phyloP scores from a whole-genome alignment of 2,113 vertebrate genomes.

The Malurus alboscapulatus region DNA sequence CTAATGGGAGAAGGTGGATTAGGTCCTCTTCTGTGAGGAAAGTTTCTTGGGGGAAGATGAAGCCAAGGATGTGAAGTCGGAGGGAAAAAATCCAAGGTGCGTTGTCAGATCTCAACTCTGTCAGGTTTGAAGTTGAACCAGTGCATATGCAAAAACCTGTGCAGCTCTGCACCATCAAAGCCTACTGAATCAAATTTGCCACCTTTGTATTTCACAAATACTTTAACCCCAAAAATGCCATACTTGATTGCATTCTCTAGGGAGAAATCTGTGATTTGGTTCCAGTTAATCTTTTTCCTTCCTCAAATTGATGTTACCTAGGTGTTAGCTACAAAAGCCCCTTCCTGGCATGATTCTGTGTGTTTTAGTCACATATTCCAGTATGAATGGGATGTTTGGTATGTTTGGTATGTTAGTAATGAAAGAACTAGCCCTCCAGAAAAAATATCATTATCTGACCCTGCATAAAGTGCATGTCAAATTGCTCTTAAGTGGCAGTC shows the following conservation, averaged over 20 bases:
- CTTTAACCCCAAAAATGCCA: not conserved
- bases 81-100: not conserved
- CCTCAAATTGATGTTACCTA: not conserved
- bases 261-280: not conserved
- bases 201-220: not conserved
- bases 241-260: not conserved
- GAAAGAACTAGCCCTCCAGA: constrained; percentile 7
- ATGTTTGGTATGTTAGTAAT: constrained; percentile 12
- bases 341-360: not conserved
- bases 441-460: constrained; percentile 1
- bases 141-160: not conserved
- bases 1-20: not conserved
- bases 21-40: not conserved
- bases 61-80: not conserved
- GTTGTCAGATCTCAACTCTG: not conserved
- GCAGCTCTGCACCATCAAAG: not conserved
- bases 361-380: not conserved
- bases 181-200: not conserved
- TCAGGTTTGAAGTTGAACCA: not conserved
- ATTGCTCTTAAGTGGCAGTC: constrained; percentile 15
- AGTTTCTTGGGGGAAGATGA: not conserved
- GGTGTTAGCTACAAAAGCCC: not conserved
- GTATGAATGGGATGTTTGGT: not conserved
- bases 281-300: not conserved
- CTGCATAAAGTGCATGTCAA: not conserved